These are phyloP conservation scores for Eupithecia subfuscata DNA, from an alignment of 2,888 invertebrate species.

Conservation along the genomic window DNA sequence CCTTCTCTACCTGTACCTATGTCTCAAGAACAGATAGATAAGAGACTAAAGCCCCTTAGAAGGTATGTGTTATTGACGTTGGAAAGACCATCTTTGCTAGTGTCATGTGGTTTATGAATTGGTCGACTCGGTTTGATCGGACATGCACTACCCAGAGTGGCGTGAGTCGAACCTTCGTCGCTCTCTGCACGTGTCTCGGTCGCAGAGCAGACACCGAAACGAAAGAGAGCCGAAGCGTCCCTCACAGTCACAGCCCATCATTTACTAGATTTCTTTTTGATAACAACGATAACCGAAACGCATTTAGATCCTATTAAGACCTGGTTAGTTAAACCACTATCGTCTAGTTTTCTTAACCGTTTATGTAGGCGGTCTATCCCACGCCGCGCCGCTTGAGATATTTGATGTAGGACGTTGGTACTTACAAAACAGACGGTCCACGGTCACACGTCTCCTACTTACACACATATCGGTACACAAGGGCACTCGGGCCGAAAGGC, in stretches of 20 bases:
- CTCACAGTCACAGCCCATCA: background rate
- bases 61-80: background rate
- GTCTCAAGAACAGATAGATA: background rate
- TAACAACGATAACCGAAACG: slow-evolving; percentile 3
- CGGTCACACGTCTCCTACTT: slow-evolving; percentile 76
- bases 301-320: slow-evolving; percentile 32
- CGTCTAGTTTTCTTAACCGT: slow-evolving; percentile 10
- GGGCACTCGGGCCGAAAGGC: slow-evolving; percentile 76
- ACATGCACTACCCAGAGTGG: background rate
- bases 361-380: slow-evolving; percentile 45
- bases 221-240: slow-evolving; percentile 65
- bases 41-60: background rate
- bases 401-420: slow-evolving; percentile 59
- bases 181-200: slow-evolving; percentile 67
- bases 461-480: slow-evolving; percentile 75
- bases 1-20: background rate
- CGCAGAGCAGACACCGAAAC: slow-evolving; percentile 60
- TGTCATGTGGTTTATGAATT: background rate
- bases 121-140: background rate
- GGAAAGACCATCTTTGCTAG: background rate
- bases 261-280: slow-evolving; percentile 5
- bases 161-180: background rate
- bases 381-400: slow-evolving; percentile 59
- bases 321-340: slow-evolving; percentile 18
- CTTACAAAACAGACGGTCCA: slow-evolving; percentile 80